Evolutionary conservation across 2,888 invertebrate genomes (phyloP).

Genomic region (Scaeva pyrastri): DNA sequence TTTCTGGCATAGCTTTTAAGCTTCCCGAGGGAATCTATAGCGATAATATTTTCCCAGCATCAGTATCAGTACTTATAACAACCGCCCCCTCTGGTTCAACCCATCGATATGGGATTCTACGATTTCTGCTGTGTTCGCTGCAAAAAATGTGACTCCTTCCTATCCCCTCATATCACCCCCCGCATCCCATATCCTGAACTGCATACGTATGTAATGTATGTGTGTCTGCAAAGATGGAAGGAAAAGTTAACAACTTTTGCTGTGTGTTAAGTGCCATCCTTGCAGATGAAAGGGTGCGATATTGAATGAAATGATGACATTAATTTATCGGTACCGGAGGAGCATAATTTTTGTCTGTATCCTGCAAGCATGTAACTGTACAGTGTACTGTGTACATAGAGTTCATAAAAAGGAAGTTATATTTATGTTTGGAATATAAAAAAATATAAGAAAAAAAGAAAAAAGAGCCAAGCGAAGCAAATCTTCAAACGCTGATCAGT

Average conservation of each 20-base stretch:
- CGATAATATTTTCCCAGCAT: constrained; percentile 57
- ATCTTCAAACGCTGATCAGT: constrained; percentile 60
- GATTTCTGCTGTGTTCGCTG: constrained; percentile 17
- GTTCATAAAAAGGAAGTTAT: constrained; percentile 22
- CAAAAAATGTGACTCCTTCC: constrained; percentile 11
- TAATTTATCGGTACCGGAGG: constrained; percentile 68
- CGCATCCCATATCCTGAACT: not conserved
- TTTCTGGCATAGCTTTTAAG: constrained; percentile 14
- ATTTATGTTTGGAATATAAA: constrained; percentile 3
- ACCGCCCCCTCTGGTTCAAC: constrained; percentile 4
- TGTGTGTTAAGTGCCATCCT: constrained; percentile 65
- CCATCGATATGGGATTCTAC: constrained; percentile 48
- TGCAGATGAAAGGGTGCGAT: constrained; percentile 69
- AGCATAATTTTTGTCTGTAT: constrained; percentile 49
- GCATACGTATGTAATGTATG: not conserved
- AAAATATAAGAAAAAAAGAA: not conserved
- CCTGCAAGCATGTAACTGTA: constrained; percentile 18
- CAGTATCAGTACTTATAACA: constrained; percentile 44
- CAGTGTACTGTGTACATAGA: not conserved
- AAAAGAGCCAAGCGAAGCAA: not conserved
- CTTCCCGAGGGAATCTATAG: constrained; percentile 45
- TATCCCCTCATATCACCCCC: not conserved
- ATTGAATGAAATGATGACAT: constrained; percentile 73
- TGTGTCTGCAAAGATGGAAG: constrained; percentile 15
- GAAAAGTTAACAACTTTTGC: constrained; percentile 71